These are phyloP conservation scores for Andrena bucephala DNA, from an alignment of 2,888 invertebrate genomes.

Conservation along the genomic window DNA sequence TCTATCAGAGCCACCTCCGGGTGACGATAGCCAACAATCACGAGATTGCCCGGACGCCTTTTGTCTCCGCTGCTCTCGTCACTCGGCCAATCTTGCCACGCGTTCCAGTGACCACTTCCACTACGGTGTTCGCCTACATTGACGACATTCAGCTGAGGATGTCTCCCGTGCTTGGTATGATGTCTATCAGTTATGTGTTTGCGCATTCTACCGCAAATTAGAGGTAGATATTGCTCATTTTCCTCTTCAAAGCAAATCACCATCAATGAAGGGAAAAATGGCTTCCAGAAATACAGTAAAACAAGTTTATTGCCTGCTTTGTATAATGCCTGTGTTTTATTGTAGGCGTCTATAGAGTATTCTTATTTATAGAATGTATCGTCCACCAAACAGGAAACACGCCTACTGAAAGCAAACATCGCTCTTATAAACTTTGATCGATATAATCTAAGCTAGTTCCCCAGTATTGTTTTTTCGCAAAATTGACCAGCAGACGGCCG, in stretches of 20 bases:
- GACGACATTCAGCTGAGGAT: background rate
- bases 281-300: background rate
- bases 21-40: constrained; percentile 84
- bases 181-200: background rate
- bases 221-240: background rate
- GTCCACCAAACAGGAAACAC: background rate
- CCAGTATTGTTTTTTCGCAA: background rate
- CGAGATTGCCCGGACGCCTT: constrained; percentile 76
- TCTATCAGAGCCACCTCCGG: constrained; percentile 85
- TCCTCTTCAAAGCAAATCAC: background rate
- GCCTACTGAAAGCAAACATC: background rate
- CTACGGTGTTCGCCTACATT: constrained; percentile 24
- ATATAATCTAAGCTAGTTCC: too few relatives aligned
- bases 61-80: constrained; percentile 69
- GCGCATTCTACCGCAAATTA: background rate
- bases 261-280: background rate
- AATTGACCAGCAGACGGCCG: background rate
- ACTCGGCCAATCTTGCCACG: constrained; percentile 72
- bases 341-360: constrained; percentile 16
- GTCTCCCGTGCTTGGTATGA: background rate
- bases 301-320: constrained; percentile 22
- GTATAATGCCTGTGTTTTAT: constrained; percentile 11
- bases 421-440: background rate
- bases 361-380: constrained; percentile 29
- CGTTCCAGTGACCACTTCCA: constrained; percentile 48